Conservation (phyloP, 2,113 vertebrate genomes). For the Coturnix japonica region DNA sequence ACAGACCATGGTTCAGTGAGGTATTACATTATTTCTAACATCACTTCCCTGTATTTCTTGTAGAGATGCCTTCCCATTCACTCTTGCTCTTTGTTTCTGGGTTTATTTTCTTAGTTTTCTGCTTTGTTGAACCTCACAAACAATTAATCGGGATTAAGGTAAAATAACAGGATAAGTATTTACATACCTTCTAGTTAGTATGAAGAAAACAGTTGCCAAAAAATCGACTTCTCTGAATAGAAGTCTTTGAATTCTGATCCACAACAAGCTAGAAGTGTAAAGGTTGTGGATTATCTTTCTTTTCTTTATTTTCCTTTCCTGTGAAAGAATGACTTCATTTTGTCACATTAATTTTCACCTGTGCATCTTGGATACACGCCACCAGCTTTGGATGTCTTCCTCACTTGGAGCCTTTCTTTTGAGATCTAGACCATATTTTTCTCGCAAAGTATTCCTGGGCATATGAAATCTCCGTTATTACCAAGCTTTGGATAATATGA, state of each 20-base stretch:
- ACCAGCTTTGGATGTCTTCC: neutral
- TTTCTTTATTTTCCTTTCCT: fast-evolving
- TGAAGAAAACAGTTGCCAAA: neutral
- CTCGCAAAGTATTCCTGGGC: neutral
- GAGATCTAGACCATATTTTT: neutral
- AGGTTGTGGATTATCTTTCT: neutral
- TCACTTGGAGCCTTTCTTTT: neutral
- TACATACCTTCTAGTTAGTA: neutral
- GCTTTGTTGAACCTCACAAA: neutral
- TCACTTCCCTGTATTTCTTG: neutral
- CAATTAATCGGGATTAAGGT: neutral
- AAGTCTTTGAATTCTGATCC: fast-evolving
- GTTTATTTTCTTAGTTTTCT: neutral
- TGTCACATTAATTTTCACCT: neutral
- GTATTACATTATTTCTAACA: neutral
- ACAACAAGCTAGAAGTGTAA: neutral
- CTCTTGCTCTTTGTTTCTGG: neutral
- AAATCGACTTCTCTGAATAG: neutral
- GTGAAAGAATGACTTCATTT: fast-evolving
- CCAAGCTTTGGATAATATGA: neutral
- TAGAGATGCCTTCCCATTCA: neutral
- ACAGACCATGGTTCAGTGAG: fast-evolving
- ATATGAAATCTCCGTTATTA: neutral
- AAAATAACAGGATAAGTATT: neutral
- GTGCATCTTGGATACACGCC: neutral